Base-by-base conservation (phyloP, 64 coral and sea anemone genomes). In the Montipora sp. region DNA sequence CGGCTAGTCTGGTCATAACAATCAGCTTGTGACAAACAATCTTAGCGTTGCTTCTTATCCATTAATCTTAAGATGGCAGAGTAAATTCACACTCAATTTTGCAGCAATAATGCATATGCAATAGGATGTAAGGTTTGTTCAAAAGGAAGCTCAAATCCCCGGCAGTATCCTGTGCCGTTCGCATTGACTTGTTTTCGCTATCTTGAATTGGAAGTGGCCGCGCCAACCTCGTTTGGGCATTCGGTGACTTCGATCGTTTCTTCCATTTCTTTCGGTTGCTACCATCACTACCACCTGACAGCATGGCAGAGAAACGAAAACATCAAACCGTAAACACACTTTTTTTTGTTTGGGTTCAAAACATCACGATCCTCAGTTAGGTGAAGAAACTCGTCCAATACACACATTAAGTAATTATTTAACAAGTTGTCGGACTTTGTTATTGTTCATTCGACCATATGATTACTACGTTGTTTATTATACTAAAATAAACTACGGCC, bases 111-210 rank as follows among this genome's bases (percentile, higher is more conserved):
- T 80, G 53, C 78, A 51, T 55, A 57, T 48, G 78, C 78, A 57
- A 58, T 22, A 80, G 78, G 51, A 80, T 57, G 48, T 55, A 80
- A 57, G 48, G 12, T 47, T 79, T 80, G 78, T 55, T 80, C 12
- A 51, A 80, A 80, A 58, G 72, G 22, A 24, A 80, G 15, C 53
- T 57, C 53, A 57, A 57, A 57, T 57, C 53, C 0, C 11, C 22
- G n/a, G 79, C 53, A 59, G 50, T 81, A 81, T 81, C 79, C 23
- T 81, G 79, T 60, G 79, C 79, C 55, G 79, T 81, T 57, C 9
- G 51, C 53, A 36, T 60, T 63, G 74, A 76, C 51, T 0, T 60
- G 20, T 81, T 59, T 81, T 81, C 1, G 51, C 74, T 36, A 76
- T 76, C 79, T 81, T 68, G 18, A 68, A 68, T 68, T 68, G 63